Percentiles rank a stretch among this genome's conserved stretches.
Conservation (phyloP, 2,797 vertebrate genomes). For the Acomys russatus region DNA sequence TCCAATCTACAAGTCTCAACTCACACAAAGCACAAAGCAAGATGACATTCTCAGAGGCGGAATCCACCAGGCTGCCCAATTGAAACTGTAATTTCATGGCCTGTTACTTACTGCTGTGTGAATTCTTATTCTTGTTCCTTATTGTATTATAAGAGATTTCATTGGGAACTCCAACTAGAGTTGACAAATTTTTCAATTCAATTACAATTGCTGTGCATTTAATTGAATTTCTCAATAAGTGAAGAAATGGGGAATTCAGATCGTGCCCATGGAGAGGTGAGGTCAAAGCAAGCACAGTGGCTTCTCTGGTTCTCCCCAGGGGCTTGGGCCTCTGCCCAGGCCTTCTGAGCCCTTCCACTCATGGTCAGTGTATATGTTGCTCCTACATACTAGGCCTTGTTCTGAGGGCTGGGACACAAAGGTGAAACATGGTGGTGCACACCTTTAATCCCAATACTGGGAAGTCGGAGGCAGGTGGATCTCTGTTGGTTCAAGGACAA, state of each 20-base stretch:
- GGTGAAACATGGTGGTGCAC: neutral
- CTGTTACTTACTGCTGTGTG: slow-evolving; percentile 31
- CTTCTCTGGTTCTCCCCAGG: neutral
- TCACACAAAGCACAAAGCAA: slow-evolving; percentile 62
- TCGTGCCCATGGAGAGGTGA: slow-evolving; percentile 22
- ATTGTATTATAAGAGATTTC: slow-evolving; percentile 62
- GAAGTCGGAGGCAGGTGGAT: neutral
- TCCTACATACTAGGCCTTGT: neutral
- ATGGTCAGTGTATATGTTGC: neutral
- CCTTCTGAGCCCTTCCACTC: neutral
- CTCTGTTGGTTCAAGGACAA: neutral
- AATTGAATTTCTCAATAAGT: slow-evolving; percentile 67
- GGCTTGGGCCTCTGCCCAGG: neutral
- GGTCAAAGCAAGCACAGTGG: neutral
- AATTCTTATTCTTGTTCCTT: slow-evolving; percentile 48
- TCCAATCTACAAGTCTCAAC: slow-evolving; percentile 63
- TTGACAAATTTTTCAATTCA: slow-evolving; percentile 73
- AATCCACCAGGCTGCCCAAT: slow-evolving; percentile 63
- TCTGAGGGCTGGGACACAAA: neutral
- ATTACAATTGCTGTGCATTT: slow-evolving; percentile 51
- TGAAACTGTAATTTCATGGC: slow-evolving; percentile 72
- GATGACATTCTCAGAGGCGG: slow-evolving; percentile 66
- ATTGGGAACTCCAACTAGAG: slow-evolving; percentile 47
- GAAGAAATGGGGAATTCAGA: slow-evolving; percentile 55
- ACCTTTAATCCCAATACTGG: neutral